phyloP scores from a whole-genome alignment of 2,888 invertebrate genomes.

The Ferdinandea cuprea region DNA sequence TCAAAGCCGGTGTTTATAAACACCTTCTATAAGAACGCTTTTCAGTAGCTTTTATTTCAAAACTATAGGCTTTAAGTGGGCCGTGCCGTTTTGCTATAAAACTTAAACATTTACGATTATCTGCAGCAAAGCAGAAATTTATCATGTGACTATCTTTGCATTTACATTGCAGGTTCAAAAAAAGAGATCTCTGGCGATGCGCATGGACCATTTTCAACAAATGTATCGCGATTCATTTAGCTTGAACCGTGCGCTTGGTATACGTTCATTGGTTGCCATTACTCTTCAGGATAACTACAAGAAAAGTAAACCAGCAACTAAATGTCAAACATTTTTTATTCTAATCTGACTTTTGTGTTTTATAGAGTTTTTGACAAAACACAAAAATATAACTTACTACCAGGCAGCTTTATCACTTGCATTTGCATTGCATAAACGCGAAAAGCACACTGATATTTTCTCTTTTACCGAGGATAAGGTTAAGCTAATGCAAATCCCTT shows the following conservation, averaged over 20 bases:
- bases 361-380: conserved; percentile 77
- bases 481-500: conserved; percentile 76
- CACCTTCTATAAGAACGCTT: too few relatives aligned
- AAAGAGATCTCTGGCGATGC: conserved; percentile 42
- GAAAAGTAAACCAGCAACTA: conserved; percentile 76
- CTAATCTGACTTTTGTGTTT: conserved; percentile 5
- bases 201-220: conserved; percentile 54
- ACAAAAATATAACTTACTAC: conserved; percentile 77
- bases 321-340: conserved; percentile 3
- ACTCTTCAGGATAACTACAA: conserved; percentile 80
- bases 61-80: too few relatives aligned
- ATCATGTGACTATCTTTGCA: not conserved
- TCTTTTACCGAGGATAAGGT: conserved; percentile 77
- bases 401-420: conserved; percentile 80
- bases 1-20: too few relatives aligned
- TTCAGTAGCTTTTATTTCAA: too few relatives aligned
- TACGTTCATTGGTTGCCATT: conserved; percentile 79
- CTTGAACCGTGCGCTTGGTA: conserved; percentile 58
- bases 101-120: too few relatives aligned
- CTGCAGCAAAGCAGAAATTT: not conserved
- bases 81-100: too few relatives aligned
- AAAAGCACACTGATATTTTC: conserved; percentile 77
- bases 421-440: conserved; percentile 79
- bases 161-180: conserved; percentile 36
- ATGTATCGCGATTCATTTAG: conserved; percentile 65